Base-by-base conservation (phyloP, 1,140 invertebrate genomes). In the Glossosoma conforme region DNA sequence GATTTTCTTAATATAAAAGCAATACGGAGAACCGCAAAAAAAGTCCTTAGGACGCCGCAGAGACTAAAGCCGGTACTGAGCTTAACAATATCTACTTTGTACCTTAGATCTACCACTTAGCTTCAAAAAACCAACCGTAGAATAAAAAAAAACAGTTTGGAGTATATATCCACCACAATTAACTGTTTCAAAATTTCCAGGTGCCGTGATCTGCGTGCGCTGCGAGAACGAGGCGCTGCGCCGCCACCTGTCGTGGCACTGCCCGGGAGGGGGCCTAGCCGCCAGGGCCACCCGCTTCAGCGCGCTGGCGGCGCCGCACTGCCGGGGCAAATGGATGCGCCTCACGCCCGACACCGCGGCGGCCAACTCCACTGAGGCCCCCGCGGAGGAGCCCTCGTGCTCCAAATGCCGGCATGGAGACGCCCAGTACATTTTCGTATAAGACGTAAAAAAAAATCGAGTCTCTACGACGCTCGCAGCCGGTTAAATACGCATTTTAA, bases 311-410 rank as follows among this genome's bases (percentile, higher is more conserved):
- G 81, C 82, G 22, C 82, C 85, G 8, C 85, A 86, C 54, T 91
- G 89, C 66, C 86, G 87, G 58, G 89, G 89, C 24, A 87, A 90
- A 65, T 91, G 88, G 88, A 65, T 86, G n/a, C 78, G 85, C 14
- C 72, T 82, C 9, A 76, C 76, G 42, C 70, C 78, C 13, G 77
- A 72, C 43, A 72, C 66, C 8, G 79, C 79, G 59, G 77, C 72
- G 63, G 74, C 70, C 62, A 74, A 71, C 36, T 65, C 68, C 22
- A 68, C 74, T 33, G 30, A 38, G 35, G 15, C 35, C 5, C 17
- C 35, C 35, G 36, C 11, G 68, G 49, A 17, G 20, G 25, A 45
- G 15, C 37, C 6, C 37, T n/a, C 44, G 13, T 46, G 43, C 14
- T 32, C 30, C 18, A 21, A 15, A n/a, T n/a, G 6, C 41, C 3